Evolutionary conservation across 2,113 vertebrate genomes (phyloP).

Genomic region (Falcunculus frontatus): DNA sequence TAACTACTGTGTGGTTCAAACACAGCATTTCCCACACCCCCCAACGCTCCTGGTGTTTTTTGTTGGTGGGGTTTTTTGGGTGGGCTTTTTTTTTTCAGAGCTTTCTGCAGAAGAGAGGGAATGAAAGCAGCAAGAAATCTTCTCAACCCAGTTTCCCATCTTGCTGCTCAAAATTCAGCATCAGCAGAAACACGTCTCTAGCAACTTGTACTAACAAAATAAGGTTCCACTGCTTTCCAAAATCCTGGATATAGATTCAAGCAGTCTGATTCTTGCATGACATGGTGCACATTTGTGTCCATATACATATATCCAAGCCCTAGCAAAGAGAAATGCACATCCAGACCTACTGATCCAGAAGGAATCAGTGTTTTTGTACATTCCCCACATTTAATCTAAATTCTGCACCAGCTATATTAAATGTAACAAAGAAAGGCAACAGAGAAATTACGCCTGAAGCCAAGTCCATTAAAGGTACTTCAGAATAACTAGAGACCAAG

Average conservation of each 20-base stretch:
- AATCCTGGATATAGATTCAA: neutral
- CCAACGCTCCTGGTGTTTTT: neutral
- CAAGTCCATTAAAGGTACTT: constrained; percentile 95
- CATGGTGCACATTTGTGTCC: neutral
- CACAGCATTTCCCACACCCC: neutral
- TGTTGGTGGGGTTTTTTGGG: neutral
- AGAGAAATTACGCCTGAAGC: constrained; percentile 82
- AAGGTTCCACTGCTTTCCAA: constrained; percentile 33
- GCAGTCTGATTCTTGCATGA: neutral
- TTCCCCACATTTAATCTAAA: constrained; percentile 69
- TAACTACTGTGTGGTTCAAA: neutral
- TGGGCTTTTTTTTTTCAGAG: neutral
- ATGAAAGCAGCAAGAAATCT: neutral
- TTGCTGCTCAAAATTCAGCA: constrained; percentile 41
- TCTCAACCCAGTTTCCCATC: neutral
- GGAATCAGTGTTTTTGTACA: constrained; percentile 61
- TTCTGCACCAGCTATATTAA: constrained; percentile 73
- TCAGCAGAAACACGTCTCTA: constrained; percentile 36
- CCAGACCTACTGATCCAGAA: constrained; percentile 69
- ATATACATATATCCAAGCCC: constrained; percentile 14
- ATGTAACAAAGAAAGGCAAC: constrained; percentile 79
- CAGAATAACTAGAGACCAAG: constrained; percentile 90
- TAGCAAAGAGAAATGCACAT: constrained; percentile 61
- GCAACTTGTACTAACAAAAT: neutral
- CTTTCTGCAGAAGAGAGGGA: neutral